Percentiles rank a stretch among this genome's conserved stretches.
phyloP scores from a whole-genome alignment of 2,797 vertebrate genomes.

The Sebastes itinus region DNA sequence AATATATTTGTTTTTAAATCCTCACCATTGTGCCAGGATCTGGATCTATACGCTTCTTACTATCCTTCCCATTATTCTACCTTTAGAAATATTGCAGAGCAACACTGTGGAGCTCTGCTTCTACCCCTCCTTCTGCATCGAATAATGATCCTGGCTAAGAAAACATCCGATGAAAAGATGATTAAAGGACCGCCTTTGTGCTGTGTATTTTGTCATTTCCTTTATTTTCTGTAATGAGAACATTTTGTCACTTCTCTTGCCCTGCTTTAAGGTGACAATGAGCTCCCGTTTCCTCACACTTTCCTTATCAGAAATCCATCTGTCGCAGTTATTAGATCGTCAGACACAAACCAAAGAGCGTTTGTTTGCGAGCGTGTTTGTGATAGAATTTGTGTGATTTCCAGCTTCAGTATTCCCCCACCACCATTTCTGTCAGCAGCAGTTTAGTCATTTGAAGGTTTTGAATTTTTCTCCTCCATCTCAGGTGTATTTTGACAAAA shows the following conservation, averaged over 20 bases:
- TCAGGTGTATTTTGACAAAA: neutral
- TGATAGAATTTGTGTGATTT: neutral
- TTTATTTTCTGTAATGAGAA: constrained; percentile 16
- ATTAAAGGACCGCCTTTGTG: neutral
- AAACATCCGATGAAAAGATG: neutral
- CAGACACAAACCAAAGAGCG: neutral
- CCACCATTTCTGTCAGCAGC: neutral
- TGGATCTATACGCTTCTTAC: neutral
- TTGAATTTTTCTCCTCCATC: neutral
- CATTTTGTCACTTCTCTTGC: constrained; percentile 4
- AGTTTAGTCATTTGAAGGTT: constrained; percentile 2
- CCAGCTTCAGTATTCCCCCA: neutral
- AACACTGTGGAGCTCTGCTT: neutral
- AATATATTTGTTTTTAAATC: neutral
- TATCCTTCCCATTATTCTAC: neutral
- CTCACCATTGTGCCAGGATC: neutral
- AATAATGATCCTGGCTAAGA: constrained; percentile 2
- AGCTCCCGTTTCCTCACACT: neutral
- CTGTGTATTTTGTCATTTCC: neutral
- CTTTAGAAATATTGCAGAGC: constrained; percentile 3
- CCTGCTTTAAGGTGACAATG: constrained; percentile 24
- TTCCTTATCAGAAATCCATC: constrained; percentile 27
- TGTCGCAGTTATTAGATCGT: constrained; percentile 24
- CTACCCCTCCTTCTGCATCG: neutral
- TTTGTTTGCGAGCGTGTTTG: neutral